A percentile compares a stretch with the other conserved stretches of the same genome.
Conservation (phyloP, 1,140 invertebrate species). For the Drosophila equinoxialis region DNA sequence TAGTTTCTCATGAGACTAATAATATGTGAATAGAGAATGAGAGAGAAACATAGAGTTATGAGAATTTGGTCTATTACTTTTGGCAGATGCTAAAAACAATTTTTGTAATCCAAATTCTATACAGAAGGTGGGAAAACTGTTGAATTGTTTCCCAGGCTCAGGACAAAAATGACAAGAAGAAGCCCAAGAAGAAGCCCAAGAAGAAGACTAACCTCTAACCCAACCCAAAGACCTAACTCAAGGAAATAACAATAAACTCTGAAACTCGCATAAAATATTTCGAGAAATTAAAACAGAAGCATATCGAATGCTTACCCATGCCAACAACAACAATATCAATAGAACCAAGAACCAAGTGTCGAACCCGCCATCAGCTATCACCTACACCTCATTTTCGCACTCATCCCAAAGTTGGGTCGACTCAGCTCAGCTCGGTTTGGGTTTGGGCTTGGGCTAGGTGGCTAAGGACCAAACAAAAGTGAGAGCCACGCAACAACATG, state of each 20-base stretch:
- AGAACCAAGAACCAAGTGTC: constrained; percentile 24
- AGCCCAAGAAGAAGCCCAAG: constrained; percentile 16
- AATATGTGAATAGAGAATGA: no score
- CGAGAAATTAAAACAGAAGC: constrained; percentile 71
- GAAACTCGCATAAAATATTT: constrained; percentile 64
- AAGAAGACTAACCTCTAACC: constrained; percentile 27
- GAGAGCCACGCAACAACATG: constrained; percentile 30
- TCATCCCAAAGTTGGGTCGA: not conserved
- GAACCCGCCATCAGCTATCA: constrained; percentile 11
- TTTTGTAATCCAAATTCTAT: not conserved
- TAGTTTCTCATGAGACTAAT: no score
- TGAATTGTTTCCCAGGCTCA: constrained; percentile 57
- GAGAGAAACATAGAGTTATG: no score
- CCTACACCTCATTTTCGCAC: constrained; percentile 8
- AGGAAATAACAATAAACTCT: constrained; percentile 51
- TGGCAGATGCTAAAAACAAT: not conserved
- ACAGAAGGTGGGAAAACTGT: constrained; percentile 65
- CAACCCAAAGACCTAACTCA: constrained; percentile 40
- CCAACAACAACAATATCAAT: not conserved
- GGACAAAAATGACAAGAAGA: constrained; percentile 10
- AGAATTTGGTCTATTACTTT: not conserved
- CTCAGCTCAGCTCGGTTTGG: not conserved
- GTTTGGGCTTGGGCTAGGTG: not conserved
- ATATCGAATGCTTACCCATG: constrained; percentile 48
- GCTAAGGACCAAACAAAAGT: constrained; percentile 8